Evolutionary conservation across 2,797 vertebrate species (phyloP).

Genomic region (Epinephelus awoara): DNA sequence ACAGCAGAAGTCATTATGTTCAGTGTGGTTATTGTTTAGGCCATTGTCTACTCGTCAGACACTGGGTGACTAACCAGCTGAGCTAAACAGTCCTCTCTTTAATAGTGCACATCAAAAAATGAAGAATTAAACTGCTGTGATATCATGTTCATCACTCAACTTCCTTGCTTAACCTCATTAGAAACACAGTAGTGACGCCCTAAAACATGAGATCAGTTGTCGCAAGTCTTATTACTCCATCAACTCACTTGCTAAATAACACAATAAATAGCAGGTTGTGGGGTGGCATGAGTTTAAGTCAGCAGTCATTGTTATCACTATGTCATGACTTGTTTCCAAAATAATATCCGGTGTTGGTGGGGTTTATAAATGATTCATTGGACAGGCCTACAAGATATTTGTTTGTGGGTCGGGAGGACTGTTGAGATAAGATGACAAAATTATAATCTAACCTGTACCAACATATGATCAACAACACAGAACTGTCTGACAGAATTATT

Average conservation of each 20-base stretch:
- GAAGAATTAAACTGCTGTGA: too few species aligned
- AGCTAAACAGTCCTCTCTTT: not conserved
- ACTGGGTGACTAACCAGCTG: not conserved
- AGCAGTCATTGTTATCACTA: not conserved
- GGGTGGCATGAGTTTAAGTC: not conserved
- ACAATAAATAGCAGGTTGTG: not conserved
- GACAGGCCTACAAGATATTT: not conserved
- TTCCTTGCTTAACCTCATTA: constrained; percentile 8
- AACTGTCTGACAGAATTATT: not conserved
- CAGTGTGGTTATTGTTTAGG: not conserved
- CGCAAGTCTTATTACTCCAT: not conserved
- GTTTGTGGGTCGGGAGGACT: not conserved
- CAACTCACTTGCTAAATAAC: not conserved
- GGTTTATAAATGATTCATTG: too few species aligned
- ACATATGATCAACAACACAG: not conserved
- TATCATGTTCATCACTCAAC: not conserved
- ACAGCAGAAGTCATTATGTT: not conserved
- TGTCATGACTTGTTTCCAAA: not conserved
- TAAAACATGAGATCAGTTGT: not conserved
- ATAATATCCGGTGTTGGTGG: not conserved
- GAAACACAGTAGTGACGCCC: not conserved
- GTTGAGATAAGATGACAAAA: not conserved
- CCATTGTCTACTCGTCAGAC: not conserved
- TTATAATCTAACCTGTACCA: not conserved
- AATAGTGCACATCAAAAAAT: not conserved